Evolutionary conservation across 2,797 vertebrate species (phyloP).

Genomic region (Pseudochaenichthys georgianus): DNA sequence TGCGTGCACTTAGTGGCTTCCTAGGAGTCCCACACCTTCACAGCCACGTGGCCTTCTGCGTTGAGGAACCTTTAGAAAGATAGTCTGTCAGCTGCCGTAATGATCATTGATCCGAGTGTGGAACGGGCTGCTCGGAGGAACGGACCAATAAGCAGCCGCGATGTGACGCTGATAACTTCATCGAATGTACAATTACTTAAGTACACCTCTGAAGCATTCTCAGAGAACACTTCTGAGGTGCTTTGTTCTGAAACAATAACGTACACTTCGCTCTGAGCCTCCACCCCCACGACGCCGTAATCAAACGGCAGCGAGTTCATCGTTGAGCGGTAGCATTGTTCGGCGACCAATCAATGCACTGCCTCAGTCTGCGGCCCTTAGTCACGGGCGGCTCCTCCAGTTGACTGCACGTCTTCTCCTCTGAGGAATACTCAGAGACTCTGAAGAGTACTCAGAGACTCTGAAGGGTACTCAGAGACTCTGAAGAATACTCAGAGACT

Average conservation of each 20-base stretch:
- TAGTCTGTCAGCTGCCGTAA: slow-evolving; percentile 20
- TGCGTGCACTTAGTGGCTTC: slow-evolving; percentile 29
- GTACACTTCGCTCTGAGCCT: slow-evolving; percentile 3
- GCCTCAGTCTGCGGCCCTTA: slow-evolving; percentile 48
- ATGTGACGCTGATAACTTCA: slow-evolving; percentile 18
- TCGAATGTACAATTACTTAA: not conserved
- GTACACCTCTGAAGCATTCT: slow-evolving; percentile 32
- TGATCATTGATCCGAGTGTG: slow-evolving; percentile 32
- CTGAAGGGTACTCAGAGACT: too few relatives aligned
- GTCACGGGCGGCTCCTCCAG: slow-evolving; percentile 50
- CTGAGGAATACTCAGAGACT: slow-evolving; percentile 28
- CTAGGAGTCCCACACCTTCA: slow-evolving; percentile 8
- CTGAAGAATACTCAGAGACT: not conserved
- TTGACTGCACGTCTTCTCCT: slow-evolving; percentile 45
- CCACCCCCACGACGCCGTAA: slow-evolving; percentile 38
- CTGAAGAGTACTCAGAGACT: not conserved
- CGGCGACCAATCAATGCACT: slow-evolving; percentile 62
- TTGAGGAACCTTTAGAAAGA: slow-evolving; percentile 1
- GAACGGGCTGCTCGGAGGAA: slow-evolving; percentile 22
- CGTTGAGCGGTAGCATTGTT: slow-evolving; percentile 51
- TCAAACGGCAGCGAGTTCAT: slow-evolving; percentile 60
- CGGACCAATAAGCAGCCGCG: not conserved
- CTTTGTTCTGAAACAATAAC: slow-evolving; percentile 20
- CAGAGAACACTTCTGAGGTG: slow-evolving; percentile 20
- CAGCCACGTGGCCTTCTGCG: slow-evolving; percentile 1